Evolutionary conservation across 2,113 vertebrate genomes (phyloP).

Genomic region (Laticauda colubrina): DNA sequence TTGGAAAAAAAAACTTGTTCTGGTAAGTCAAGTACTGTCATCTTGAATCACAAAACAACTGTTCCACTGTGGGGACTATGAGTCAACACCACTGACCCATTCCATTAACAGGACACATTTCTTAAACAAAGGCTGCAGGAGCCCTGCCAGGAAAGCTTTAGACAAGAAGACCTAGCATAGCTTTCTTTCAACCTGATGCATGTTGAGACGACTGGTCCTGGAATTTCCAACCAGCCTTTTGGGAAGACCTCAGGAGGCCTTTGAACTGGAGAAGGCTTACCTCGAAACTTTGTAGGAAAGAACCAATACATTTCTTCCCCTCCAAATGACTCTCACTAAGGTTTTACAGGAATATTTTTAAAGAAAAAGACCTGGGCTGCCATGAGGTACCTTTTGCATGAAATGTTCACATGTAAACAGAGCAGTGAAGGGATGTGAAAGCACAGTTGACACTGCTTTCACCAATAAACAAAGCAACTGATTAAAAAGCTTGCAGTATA

Average conservation of each 20-base stretch:
- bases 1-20: slow-evolving; percentile 34
- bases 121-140: background rate
- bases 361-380: background rate
- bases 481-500: background rate
- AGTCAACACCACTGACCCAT: background rate
- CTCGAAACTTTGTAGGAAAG: background rate
- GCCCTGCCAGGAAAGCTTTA: background rate
- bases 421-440: background rate
- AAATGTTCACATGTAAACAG: background rate
- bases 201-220: background rate
- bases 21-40: slow-evolving; percentile 19
- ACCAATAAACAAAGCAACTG: background rate
- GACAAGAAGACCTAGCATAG: background rate
- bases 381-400: background rate
- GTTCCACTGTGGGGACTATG: slow-evolving; percentile 1
- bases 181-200: background rate
- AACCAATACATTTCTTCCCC: background rate
- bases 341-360: background rate
- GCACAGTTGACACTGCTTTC: background rate
- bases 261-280: background rate
- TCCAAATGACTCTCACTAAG: background rate
- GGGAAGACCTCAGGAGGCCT: background rate
- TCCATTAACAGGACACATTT: background rate
- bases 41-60: slow-evolving; percentile 5
- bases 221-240: background rate